phyloP scores from a whole-genome alignment of 1,140 invertebrate genomes.

The Drosophila neocordata region DNA sequence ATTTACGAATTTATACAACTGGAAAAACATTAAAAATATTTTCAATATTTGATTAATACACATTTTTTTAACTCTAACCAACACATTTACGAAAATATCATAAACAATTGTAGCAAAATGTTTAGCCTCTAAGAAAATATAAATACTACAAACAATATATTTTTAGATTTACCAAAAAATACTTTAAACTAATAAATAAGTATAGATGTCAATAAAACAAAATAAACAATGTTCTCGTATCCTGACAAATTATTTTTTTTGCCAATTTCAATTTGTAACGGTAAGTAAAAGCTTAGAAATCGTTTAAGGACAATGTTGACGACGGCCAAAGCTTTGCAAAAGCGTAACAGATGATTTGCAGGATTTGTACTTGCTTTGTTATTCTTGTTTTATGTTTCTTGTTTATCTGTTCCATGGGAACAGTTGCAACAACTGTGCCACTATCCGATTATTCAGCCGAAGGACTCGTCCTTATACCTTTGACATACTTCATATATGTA shows the following conservation, averaged over 20 bases:
- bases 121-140: constrained; percentile 49
- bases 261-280: constrained; percentile 41
- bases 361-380: constrained; percentile 34
- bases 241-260: constrained; percentile 10
- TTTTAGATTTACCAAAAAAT: constrained; percentile 61
- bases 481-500: constrained; percentile 43
- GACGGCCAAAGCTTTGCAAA: constrained; percentile 47
- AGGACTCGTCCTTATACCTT: constrained; percentile 79
- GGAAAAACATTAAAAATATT: constrained; percentile 13
- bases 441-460: constrained; percentile 22
- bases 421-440: constrained; percentile 32
- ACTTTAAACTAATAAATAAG: constrained; percentile 56
- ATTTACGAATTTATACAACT: constrained; percentile 70
- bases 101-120: constrained; percentile 45
- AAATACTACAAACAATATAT: constrained; percentile 49
- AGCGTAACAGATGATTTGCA: constrained; percentile 22
- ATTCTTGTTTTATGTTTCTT: constrained; percentile 27
- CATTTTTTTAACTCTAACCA: constrained; percentile 46
- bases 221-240: constrained; percentile 4
- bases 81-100: constrained; percentile 38
- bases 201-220: constrained; percentile 72
- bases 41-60: constrained; percentile 31
- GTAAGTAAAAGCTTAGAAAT: constrained; percentile 36
- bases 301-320: constrained; percentile 42
- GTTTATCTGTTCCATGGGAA: constrained; percentile 49